Conservation (phyloP, 2,888 invertebrate species). For the Hipparchia sbordonii region DNA sequence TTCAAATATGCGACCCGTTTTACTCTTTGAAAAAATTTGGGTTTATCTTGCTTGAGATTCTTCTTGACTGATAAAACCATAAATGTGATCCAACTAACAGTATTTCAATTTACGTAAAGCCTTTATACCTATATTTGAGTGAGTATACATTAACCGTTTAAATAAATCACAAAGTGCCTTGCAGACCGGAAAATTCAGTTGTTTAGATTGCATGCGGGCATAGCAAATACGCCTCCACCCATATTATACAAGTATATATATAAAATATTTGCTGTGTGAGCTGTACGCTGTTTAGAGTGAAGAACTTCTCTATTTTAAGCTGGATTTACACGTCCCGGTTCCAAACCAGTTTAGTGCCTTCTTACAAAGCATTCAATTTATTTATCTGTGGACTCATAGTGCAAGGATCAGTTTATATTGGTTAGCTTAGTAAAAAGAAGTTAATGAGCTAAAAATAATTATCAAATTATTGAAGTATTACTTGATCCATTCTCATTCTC, state of each 20-base stretch:
- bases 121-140: not conserved
- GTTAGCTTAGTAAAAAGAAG: no score
- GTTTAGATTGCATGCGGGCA: constrained; percentile 74
- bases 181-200: constrained; percentile 76
- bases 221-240: constrained; percentile 51
- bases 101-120: not conserved
- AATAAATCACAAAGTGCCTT: constrained; percentile 71
- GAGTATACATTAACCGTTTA: constrained; percentile 41
- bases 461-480: no score
- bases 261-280: constrained; percentile 9
- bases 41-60: no score
- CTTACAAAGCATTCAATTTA: no score
- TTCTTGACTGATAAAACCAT: no score
- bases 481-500: no score
- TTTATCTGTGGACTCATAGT: no score
- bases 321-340: not conserved
- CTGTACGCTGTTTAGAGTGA: not conserved
- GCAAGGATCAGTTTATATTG: no score
- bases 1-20: no score
- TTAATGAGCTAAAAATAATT: not conserved
- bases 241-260: constrained; percentile 11
- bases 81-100: no score
- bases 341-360: not conserved
- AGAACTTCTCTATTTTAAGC: constrained; percentile 22
- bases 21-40: no score